phyloP scores from a whole-genome alignment of 2,797 vertebrate species.

The Thunnus albacares region DNA sequence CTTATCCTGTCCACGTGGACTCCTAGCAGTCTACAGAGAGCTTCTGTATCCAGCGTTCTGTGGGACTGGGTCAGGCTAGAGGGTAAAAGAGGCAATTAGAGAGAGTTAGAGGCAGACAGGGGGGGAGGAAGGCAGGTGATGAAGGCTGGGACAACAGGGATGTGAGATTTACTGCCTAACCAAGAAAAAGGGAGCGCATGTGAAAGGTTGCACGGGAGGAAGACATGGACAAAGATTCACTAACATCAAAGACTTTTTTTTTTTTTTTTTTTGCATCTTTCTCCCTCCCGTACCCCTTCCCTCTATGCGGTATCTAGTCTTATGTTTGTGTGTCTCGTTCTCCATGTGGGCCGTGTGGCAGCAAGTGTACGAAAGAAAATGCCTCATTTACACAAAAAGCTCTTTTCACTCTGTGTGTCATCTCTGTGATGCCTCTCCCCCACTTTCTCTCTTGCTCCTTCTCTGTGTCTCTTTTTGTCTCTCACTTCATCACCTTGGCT shows the following conservation, averaged over 20 bases:
- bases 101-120: slow-evolving; percentile 53
- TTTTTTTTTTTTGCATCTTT: slow-evolving; percentile 20
- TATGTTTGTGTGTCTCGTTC: slow-evolving; percentile 37
- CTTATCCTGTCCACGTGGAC: slow-evolving; percentile 65
- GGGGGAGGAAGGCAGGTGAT: slow-evolving; percentile 33
- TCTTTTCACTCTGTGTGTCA: slow-evolving; percentile 40
- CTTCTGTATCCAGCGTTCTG: slow-evolving; percentile 50
- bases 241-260: slow-evolving; percentile 63
- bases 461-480: slow-evolving; percentile 10
- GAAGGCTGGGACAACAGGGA: slow-evolving; percentile 54
- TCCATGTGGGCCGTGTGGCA: slow-evolving; percentile 36
- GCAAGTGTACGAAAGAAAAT: slow-evolving; percentile 34
- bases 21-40: slow-evolving; percentile 71
- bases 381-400: slow-evolving; percentile 66
- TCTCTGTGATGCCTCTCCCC: slow-evolving; percentile 17
- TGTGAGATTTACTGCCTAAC: slow-evolving; percentile 62
- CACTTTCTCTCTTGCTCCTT: neutral
- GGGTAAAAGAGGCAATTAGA: slow-evolving; percentile 81
- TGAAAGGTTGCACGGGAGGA: slow-evolving; percentile 69
- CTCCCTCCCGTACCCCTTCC: slow-evolving; percentile 18
- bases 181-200: slow-evolving; percentile 49
- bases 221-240: slow-evolving; percentile 64
- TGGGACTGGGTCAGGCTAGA: slow-evolving; percentile 60
- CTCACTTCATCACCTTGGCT: slow-evolving; percentile 7
- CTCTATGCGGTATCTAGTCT: slow-evolving; percentile 23